Evolutionary conservation across 1,140 invertebrate species (phyloP).

Genomic region (Cotesia vestalis): DNA sequence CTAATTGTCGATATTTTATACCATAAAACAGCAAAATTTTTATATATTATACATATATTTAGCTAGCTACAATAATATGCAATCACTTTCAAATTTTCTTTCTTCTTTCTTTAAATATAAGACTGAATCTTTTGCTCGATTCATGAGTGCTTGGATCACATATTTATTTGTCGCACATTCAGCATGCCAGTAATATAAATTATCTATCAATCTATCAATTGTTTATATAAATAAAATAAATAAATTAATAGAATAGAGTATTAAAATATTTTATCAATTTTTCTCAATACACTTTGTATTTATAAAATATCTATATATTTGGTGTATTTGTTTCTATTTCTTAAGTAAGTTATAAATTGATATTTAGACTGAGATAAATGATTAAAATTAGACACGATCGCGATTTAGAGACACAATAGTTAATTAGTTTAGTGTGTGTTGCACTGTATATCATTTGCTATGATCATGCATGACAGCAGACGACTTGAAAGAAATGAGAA

Average conservation of each 20-base stretch:
- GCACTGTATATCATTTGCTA: slow-evolving; percentile 49
- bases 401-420: slow-evolving; percentile 16
- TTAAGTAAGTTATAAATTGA: too few relatives aligned
- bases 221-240: slow-evolving; percentile 8
- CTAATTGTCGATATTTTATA: slow-evolving; percentile 22
- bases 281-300: too few relatives aligned
- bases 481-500: slow-evolving; percentile 64
- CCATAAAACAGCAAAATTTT: neutral
- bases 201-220: neutral
- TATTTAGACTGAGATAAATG: neutral
- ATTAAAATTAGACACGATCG: neutral
- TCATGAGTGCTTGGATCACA: slow-evolving; percentile 15
- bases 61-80: slow-evolving; percentile 15
- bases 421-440: slow-evolving; percentile 40
- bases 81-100: slow-evolving; percentile 16
- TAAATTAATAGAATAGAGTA: neutral
- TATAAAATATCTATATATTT: too few relatives aligned
- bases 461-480: slow-evolving; percentile 61
- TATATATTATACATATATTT: slow-evolving; percentile 3
- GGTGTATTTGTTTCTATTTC: too few relatives aligned
- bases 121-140: slow-evolving; percentile 23
- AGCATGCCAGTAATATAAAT: slow-evolving; percentile 17
- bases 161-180: slow-evolving; percentile 14
- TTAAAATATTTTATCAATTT: neutral
- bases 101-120: slow-evolving; percentile 4